Percentiles rank a stretch among this genome's conserved stretches.
Evolutionary conservation across 2,888 invertebrate species (phyloP).

Genomic region (Molorchus minor): DNA sequence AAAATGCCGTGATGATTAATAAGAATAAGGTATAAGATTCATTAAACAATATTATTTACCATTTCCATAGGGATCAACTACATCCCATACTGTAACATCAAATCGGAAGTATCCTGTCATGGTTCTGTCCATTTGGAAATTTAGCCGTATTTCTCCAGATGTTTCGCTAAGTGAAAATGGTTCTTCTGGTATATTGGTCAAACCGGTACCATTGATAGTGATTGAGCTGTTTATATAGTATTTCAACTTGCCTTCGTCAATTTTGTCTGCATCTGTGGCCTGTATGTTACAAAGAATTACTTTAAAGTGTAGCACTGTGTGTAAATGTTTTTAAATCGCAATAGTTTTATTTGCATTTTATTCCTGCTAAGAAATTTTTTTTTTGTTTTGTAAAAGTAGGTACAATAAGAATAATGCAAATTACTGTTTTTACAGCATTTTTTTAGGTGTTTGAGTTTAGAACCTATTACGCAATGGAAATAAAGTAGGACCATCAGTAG

Average conservation of each 20-base stretch:
- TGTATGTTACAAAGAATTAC: constrained; percentile 47
- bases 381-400: too few species aligned
- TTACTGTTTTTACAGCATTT: too few species aligned
- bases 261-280: constrained; percentile 66
- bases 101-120: constrained; percentile 73
- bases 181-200: constrained; percentile 53
- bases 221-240: constrained; percentile 46
- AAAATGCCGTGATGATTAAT: constrained; percentile 13
- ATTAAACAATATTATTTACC: constrained; percentile 35
- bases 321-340: constrained; percentile 11
- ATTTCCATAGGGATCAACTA: constrained; percentile 34
- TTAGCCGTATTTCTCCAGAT: constrained; percentile 64
- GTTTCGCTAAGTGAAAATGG: constrained; percentile 35
- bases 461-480: too few species aligned
- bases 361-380: background rate
- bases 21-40: background rate
- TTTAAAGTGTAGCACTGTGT: too few species aligned
- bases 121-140: constrained; percentile 64
- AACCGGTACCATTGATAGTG: constrained; percentile 29
- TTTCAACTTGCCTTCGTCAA: constrained; percentile 45
- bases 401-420: too few species aligned
- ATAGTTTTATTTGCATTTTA: constrained; percentile 2
- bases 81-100: constrained; percentile 65
- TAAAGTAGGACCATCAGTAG: too few species aligned
- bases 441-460: too few species aligned